A percentile compares a stretch with the other conserved stretches of the same genome.
These are phyloP conservation scores for Panthera tigris DNA, from an alignment of 2,113 vertebrate genomes.

Conservation along the genomic window DNA sequence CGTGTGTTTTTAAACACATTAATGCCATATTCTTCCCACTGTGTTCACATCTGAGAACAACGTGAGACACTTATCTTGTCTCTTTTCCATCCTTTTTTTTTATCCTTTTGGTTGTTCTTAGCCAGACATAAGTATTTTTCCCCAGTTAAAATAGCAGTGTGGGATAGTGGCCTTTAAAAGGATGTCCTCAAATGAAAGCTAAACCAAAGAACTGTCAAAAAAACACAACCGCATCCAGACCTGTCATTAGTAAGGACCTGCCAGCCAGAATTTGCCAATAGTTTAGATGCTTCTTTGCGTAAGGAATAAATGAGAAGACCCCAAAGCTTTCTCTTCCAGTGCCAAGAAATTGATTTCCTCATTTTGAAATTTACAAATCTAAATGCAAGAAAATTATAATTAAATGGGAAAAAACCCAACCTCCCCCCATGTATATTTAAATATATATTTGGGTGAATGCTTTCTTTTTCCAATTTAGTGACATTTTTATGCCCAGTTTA, in stretches of 20 bases:
- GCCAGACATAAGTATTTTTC: constrained; percentile 25
- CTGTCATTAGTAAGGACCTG: constrained; percentile 50
- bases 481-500: not conserved
- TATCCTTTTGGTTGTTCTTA: constrained; percentile 58
- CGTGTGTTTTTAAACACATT: constrained; percentile 70
- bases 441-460: not conserved
- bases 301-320: not conserved
- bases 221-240: not conserved
- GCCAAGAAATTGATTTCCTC: not conserved
- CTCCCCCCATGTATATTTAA: not conserved
- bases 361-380: constrained; percentile 37
- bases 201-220: constrained; percentile 30
- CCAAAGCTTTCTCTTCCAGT: not conserved
- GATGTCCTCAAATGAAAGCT: constrained; percentile 39
- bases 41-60: constrained; percentile 60
- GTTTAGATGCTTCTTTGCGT: not conserved
- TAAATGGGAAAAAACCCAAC: not conserved
- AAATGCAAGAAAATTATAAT: not conserved
- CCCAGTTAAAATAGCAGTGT: constrained; percentile 36
- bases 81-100: constrained; percentile 62
- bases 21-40: constrained; percentile 29
- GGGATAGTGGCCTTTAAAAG: constrained; percentile 43
- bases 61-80: constrained; percentile 71
- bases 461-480: constrained; percentile 1
- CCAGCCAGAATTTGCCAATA: not conserved